Percentiles rank a stretch among this genome's conserved stretches.
Evolutionary conservation across 2,113 vertebrate genomes (phyloP).

Genomic region (Epinephelus fuscoguttatus): DNA sequence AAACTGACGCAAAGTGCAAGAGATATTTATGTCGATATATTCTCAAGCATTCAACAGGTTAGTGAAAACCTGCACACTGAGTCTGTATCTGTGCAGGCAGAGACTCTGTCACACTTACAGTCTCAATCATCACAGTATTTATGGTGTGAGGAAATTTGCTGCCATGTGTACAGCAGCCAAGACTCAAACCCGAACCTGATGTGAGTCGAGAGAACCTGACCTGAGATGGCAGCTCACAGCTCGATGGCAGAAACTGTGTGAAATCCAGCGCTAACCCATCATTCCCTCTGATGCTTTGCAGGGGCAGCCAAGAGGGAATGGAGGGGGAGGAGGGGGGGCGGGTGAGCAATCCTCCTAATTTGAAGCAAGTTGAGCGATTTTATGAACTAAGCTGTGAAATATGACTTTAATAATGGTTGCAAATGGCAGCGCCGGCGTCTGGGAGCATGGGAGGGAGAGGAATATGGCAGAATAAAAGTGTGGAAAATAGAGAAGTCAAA

Average conservation of each 20-base stretch:
- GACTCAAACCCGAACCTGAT: slow-evolving; percentile 55
- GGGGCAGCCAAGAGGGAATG: background rate
- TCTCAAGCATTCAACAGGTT: background rate
- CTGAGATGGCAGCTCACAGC: slow-evolving; percentile 31
- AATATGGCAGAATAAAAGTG: slow-evolving; percentile 25
- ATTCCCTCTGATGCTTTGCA: slow-evolving; percentile 13
- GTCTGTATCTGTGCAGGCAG: slow-evolving; percentile 9
- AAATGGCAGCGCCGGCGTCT: slow-evolving; percentile 73
- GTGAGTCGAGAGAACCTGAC: slow-evolving; percentile 41
- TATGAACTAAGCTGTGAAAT: slow-evolving; percentile 81
- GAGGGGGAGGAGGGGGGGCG: background rate
- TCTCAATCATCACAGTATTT: slow-evolving; percentile 54
- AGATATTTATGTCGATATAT: background rate
- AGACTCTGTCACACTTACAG: slow-evolving; percentile 8
- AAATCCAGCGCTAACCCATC: slow-evolving; percentile 24
- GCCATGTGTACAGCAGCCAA: slow-evolving; percentile 51
- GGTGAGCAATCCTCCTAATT: slow-evolving; percentile 70
- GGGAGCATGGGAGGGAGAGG: slow-evolving; percentile 25
- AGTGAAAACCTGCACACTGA: background rate
- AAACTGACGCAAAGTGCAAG: background rate
- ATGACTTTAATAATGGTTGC: slow-evolving; percentile 84
- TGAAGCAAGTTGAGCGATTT: slow-evolving; percentile 68
- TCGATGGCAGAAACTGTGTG: slow-evolving; percentile 8
- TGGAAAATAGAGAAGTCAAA: slow-evolving; percentile 67
- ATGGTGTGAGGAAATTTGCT: slow-evolving; percentile 53